These are phyloP conservation scores for Coilia nasus DNA, from an alignment of 2,797 vertebrate genomes.

Conservation along the genomic window DNA sequence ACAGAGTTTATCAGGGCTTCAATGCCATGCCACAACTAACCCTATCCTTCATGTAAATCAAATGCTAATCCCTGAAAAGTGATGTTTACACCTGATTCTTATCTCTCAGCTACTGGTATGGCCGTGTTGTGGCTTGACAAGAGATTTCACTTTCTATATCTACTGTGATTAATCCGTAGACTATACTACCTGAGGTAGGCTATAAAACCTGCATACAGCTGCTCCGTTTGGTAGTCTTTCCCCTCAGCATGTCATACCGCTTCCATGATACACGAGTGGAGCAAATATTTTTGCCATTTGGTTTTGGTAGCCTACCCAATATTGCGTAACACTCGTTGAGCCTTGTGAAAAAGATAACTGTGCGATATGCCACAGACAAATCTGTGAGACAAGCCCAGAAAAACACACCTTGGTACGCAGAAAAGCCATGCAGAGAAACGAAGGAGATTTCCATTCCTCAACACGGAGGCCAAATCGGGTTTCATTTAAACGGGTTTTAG, in stretches of 20 bases:
- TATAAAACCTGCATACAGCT: background rate
- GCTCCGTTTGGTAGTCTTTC: background rate
- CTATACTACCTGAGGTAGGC: background rate
- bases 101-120: background rate
- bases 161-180: background rate
- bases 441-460: conserved; percentile 30
- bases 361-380: background rate
- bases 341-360: background rate
- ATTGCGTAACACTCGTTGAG: conserved; percentile 1
- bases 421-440: conserved; percentile 57
- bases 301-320: background rate
- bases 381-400: conserved; percentile 18
- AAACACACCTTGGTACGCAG: conserved; percentile 73
- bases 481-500: background rate
- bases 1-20: background rate
- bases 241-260: background rate
- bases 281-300: conserved; percentile 1
- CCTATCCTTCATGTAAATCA: background rate
- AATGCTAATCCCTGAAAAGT: background rate
- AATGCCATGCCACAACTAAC: background rate
- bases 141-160: background rate
- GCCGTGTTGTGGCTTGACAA: background rate
- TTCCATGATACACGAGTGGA: background rate
- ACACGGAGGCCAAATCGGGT: conserved; percentile 42
- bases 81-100: background rate